Percentiles rank a stretch among this genome's conserved stretches.
Evolutionary conservation across 2,113 vertebrate genomes (phyloP).

Genomic region (Parus major): DNA sequence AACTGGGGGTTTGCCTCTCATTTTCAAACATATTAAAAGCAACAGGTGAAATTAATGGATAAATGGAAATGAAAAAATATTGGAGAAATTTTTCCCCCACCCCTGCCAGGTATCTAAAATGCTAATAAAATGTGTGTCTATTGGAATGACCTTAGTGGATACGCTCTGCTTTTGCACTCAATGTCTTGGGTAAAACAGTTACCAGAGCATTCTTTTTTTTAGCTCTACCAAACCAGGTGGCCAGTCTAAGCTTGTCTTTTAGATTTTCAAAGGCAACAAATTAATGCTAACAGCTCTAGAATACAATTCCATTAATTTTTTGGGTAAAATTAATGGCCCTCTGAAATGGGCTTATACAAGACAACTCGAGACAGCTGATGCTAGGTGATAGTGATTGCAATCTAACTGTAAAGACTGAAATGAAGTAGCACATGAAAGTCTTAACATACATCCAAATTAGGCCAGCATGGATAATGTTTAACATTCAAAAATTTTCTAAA

Average conservation of each 20-base stretch:
- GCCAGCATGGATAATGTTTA: background rate
- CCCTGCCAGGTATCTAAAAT: background rate
- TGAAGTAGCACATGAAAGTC: background rate
- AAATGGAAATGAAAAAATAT: background rate
- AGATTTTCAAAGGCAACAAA: background rate
- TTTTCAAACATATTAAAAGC: background rate
- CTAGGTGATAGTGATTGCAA: background rate
- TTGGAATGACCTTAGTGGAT: background rate
- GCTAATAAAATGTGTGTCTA: background rate
- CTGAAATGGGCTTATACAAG: background rate
- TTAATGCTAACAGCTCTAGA: background rate
- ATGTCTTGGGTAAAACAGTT: background rate
- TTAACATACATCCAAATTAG: background rate
- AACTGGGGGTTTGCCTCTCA: background rate
- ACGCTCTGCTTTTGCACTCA: background rate
- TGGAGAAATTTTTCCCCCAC: background rate
- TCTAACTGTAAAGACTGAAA: background rate
- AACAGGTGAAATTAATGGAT: background rate
- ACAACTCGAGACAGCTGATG: background rate
- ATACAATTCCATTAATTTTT: background rate
- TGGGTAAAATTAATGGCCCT: background rate
- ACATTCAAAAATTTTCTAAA: background rate
- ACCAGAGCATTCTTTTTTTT: background rate
- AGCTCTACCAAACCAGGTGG: background rate
- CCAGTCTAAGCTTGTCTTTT: background rate